Conservation (phyloP, 2,797 vertebrate genomes). For the Onychomys arenicola region DNA sequence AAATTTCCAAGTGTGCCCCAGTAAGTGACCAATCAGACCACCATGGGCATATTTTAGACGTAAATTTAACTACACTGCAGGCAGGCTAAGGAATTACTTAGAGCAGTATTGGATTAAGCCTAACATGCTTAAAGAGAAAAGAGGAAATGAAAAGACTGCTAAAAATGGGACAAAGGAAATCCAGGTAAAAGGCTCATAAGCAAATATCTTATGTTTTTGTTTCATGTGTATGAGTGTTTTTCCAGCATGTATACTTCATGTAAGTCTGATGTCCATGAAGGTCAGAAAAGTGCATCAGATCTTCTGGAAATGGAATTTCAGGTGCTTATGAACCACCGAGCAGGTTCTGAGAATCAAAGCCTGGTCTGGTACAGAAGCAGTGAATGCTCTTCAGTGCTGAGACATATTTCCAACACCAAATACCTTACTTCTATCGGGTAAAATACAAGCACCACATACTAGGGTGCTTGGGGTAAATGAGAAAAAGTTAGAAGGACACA, state of each 20-base stretch:
- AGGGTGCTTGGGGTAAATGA: neutral
- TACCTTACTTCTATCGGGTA: neutral
- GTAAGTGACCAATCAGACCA: neutral
- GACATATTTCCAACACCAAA: neutral
- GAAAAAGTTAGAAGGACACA: neutral
- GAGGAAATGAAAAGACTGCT: neutral
- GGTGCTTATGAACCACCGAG: accelerated
- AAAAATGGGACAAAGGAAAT: neutral
- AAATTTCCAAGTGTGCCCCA: neutral
- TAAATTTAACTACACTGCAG: neutral
- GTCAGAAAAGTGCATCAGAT: neutral
- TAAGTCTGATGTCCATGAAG: too few relatives aligned
- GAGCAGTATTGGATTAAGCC: neutral
- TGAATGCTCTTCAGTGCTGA: too few relatives aligned
- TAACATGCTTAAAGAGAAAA: neutral
- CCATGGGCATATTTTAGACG: neutral
- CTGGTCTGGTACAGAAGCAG: neutral
- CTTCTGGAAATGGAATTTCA: neutral
- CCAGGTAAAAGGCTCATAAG: neutral
- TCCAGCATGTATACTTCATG: neutral
- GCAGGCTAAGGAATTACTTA: neutral
- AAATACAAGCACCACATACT: neutral
- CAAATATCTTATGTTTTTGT: neutral
- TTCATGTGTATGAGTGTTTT: neutral
- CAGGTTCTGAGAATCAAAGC: neutral